A percentile compares a stretch with the other conserved stretches of the same genome.
Conservation (phyloP, 1,140 invertebrate genomes). For the Trichonephila clavipes region DNA sequence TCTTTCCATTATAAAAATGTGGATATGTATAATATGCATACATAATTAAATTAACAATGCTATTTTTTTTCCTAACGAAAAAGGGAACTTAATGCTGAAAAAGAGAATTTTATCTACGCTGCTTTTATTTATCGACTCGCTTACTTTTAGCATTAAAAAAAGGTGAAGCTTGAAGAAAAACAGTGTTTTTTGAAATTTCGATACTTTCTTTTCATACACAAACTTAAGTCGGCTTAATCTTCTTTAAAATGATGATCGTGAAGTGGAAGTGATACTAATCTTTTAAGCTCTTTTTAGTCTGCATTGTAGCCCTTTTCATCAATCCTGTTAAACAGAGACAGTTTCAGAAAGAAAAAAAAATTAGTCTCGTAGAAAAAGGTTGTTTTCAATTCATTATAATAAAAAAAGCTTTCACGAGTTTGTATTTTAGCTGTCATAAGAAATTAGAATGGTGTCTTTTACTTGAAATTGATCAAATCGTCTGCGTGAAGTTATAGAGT, state of each 20-base stretch:
- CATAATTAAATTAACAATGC: too few species aligned
- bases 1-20: too few species aligned
- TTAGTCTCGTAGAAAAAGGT: background rate
- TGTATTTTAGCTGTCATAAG: background rate
- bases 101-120: background rate
- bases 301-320: background rate
- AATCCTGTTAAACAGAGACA: background rate
- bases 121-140: background rate
- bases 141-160: background rate
- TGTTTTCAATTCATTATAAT: background rate
- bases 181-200: background rate
- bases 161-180: background rate
- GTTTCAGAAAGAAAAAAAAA: background rate
- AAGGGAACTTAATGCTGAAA: too few species aligned
- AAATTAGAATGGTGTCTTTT: background rate
- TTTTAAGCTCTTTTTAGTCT: conserved; percentile 26
- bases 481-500: too few species aligned
- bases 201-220: background rate
- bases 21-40: too few species aligned
- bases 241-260: conserved; percentile 36
- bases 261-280: conserved; percentile 41
- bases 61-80: too few species aligned
- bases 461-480: background rate
- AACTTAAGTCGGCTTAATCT: conserved; percentile 15
- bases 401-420: background rate